Evolutionary conservation across 2,888 invertebrate genomes (phyloP), one percentile per base, ranked within the genome.

Genomic region (Nomada ferruginata): DNA sequence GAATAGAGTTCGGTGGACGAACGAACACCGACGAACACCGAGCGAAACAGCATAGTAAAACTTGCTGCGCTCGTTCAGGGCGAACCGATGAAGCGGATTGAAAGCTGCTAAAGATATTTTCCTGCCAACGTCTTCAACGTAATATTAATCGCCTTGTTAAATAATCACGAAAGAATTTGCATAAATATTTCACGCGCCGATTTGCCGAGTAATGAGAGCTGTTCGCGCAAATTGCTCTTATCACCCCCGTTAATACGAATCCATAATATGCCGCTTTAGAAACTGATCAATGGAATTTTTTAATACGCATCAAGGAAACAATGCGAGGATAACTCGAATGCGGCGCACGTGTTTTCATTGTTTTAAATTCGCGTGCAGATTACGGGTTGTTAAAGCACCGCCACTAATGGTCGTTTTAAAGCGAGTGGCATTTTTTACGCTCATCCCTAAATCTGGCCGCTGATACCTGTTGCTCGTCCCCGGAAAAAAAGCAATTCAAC

Each of bases 401-500:
- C 13, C 68, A 63, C 73, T 79, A 80, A 80, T 79, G 66, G 80
- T 60, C 79, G 80, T 71, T 80, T 80, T 80, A 79, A 79, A 80
- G 68, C 80, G 80, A 80, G 79, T 75, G 74, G 85, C 85, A 80
- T 83, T 87, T 73, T 86, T 83, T 74, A 75, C 72, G 79, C 83
- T 78, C 79, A 75, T 80, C 77, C 77, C 74, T 85, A 71, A 82
- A 83, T 81, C 83, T 84, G 79, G 29, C 79, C 80, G 79, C 73
- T 79, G 87, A 82, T 87, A 87, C 87, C 87, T 87, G 87, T 87
- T 87, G 87, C 87, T 76, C 77, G 82, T 61, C 47, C 66, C 70
- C 44, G 71, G 63, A 78, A 83, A 85, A 50, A 81, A 86, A 76
- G 79, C 60, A 53, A 74, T 59, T 66, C 59, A 50, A 74, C 73